A percentile compares a stretch with the other conserved stretches of the same genome.
Conservation (phyloP, 2,888 invertebrate species). For the Euplexia lucipara region DNA sequence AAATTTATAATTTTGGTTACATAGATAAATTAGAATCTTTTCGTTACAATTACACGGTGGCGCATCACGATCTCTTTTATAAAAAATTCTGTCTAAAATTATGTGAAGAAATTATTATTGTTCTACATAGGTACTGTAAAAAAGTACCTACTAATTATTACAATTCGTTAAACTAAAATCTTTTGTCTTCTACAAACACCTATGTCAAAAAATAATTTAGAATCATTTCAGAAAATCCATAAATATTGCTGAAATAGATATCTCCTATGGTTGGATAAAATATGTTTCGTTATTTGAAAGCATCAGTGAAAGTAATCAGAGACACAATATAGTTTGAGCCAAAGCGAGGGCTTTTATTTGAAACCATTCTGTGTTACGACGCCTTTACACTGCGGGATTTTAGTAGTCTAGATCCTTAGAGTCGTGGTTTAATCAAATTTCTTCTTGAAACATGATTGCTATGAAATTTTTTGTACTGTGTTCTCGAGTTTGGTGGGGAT, state of each 20-base stretch:
- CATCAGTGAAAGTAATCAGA: slow-evolving; percentile 42
- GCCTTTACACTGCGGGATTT: slow-evolving; percentile 33
- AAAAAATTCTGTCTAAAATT: too few relatives aligned
- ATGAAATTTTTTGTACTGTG: slow-evolving; percentile 24
- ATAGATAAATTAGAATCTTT: too few relatives aligned
- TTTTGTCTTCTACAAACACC: neutral
- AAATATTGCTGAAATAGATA: neutral
- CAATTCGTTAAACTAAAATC: too few relatives aligned
- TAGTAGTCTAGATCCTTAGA: slow-evolving; percentile 35
- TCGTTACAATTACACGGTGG: too few relatives aligned
- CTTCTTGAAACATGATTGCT: slow-evolving; percentile 47
- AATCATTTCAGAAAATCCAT: neutral
- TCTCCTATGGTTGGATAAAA: neutral
- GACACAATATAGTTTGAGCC: slow-evolving; percentile 42
- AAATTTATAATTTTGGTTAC: too few relatives aligned
- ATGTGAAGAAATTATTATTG: too few relatives aligned
- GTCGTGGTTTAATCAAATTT: slow-evolving; percentile 58
- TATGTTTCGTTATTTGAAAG: slow-evolving; percentile 26
- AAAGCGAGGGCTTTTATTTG: slow-evolving; percentile 41
- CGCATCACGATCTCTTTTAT: too few relatives aligned
- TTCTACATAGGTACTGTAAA: too few relatives aligned
- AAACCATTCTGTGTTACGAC: slow-evolving; percentile 48
- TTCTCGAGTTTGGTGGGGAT: neutral
- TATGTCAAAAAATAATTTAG: neutral
- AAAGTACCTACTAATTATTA: too few relatives aligned